Percentiles rank a stretch among this genome's conserved stretches.
Evolutionary conservation across 2,888 invertebrate species (phyloP).

Genomic region (Nymphalis urticae): DNA sequence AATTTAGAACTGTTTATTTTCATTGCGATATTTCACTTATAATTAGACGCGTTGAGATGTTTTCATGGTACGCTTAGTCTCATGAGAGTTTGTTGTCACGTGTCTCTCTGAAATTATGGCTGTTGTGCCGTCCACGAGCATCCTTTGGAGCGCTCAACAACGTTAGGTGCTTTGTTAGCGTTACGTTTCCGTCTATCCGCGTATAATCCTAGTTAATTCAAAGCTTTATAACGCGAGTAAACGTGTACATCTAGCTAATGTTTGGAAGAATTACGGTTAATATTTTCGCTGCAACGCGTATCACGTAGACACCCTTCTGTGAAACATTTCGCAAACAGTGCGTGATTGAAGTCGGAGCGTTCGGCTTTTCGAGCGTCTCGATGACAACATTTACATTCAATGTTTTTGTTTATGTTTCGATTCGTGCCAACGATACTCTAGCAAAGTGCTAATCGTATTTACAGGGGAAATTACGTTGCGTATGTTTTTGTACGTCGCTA

Average conservation of each 20-base stretch:
- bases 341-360: slow-evolving; percentile 51
- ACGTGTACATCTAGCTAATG: slow-evolving; percentile 14
- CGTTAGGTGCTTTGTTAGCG: slow-evolving; percentile 17
- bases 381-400: slow-evolving; percentile 25
- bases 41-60: slow-evolving; percentile 26
- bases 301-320: slow-evolving; percentile 47
- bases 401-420: slow-evolving; percentile 17
- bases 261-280: slow-evolving; percentile 40
- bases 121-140: slow-evolving; percentile 18
- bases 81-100: slow-evolving; percentile 24
- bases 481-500: not conserved
- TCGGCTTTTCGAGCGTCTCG: slow-evolving; percentile 45
- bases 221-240: not conserved
- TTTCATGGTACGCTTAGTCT: slow-evolving; percentile 24
- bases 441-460: slow-evolving; percentile 1
- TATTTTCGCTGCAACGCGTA: slow-evolving; percentile 47
- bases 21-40: slow-evolving; percentile 19
- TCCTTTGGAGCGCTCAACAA: slow-evolving; percentile 16
- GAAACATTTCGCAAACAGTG: slow-evolving; percentile 56
- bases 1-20: slow-evolving; percentile 9
- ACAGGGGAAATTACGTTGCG: too few relatives aligned
- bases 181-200: slow-evolving; percentile 7
- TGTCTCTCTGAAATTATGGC: slow-evolving; percentile 25
- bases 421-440: slow-evolving; percentile 14
- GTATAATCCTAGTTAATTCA: slow-evolving; percentile 23